Base-by-base conservation (phyloP, 2,888 invertebrate species). In the Odontomyia ornata region DNA sequence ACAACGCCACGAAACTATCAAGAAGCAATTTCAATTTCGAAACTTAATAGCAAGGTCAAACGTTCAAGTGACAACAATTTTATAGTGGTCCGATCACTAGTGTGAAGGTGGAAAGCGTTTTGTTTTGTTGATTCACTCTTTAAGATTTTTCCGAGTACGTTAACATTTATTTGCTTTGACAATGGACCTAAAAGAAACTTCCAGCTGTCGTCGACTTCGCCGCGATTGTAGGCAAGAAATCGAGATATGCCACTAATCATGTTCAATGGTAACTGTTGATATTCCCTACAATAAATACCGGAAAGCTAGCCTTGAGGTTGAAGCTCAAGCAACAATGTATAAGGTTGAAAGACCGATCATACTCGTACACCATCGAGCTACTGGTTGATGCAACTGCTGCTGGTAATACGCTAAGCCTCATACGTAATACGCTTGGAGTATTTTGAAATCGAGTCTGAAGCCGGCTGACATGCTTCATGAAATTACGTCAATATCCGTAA, bases 41-140 rank as follows among this genome's bases (percentile, higher is more conserved):
- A 60, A 60, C 57, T 25, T 60, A n/a, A 9, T 18, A 60, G 57
- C 57, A 60, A 60, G 57, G 57, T 60, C 57, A 25, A 23, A 23
- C 57, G 25, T 60, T 23, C 57, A 60, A 60, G 23, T 60, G 57
- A 60, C 25, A 60, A 18, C 57, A 23, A 9, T 13, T 4, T 21
- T 1, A 2, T 23, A 11, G 13, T 5, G n/a, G 52, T 15, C 52
- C 18, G n/a, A 52, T 13, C 52, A 9, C 18, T 15, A 15, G 52
- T 13, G 18, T 18, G 52, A 52, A 52, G n/a, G 52, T 52, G n/a
- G 52, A 13, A 52, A 52, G 18, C 13, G 18, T 18, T 52, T n/a
- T 15, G 52, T 52, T 52, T n/a, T 15, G 52, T 52, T 36, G 21
- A 60, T 21, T 23, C 23, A 23, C 9, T 60, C 11, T 3, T n/a